Evolutionary conservation across 2,797 vertebrate genomes (phyloP).

Genomic region (Chiroxiphia lanceolata): DNA sequence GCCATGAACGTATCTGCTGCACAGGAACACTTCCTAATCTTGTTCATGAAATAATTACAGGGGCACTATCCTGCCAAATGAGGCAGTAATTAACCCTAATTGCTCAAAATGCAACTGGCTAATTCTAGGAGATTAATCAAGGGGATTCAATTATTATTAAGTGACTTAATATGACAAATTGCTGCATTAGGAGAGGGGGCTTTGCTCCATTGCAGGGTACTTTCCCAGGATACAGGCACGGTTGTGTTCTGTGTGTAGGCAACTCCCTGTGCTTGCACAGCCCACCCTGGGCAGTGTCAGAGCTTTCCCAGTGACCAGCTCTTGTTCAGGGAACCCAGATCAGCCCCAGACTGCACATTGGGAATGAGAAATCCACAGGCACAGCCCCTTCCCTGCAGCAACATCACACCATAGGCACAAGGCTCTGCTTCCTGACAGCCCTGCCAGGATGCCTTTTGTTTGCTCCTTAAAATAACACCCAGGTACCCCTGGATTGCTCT

Average conservation of each 20-base stretch:
- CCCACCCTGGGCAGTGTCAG: background rate
- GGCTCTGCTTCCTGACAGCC: fast-evolving
- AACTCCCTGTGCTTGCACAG: background rate
- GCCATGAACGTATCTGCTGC: slow-evolving; percentile 59
- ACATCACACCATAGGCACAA: fast-evolving
- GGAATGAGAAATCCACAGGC: fast-evolving
- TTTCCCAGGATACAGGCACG: background rate
- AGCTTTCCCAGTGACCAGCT: background rate
- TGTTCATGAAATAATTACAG: slow-evolving; percentile 87
- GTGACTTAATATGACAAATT: slow-evolving; percentile 91
- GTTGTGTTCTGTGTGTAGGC: background rate
- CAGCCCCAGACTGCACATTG: fast-evolving
- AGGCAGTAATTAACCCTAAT: slow-evolving; percentile 94
- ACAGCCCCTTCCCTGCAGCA: background rate
- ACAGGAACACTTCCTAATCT: slow-evolving; percentile 74
- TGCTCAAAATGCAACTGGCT: slow-evolving; percentile 86
- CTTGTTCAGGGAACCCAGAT: background rate
- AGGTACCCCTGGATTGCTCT: background rate
- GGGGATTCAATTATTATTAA: slow-evolving; percentile 85
- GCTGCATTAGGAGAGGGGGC: slow-evolving; percentile 66
- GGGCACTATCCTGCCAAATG: slow-evolving; percentile 87
- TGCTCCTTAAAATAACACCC: fast-evolving
- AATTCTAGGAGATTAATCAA: slow-evolving; percentile 93
- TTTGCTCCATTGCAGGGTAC: background rate
- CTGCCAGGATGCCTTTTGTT: fast-evolving